Conservation (phyloP, 2,888 invertebrate species). For the Apoderus coryli region DNA sequence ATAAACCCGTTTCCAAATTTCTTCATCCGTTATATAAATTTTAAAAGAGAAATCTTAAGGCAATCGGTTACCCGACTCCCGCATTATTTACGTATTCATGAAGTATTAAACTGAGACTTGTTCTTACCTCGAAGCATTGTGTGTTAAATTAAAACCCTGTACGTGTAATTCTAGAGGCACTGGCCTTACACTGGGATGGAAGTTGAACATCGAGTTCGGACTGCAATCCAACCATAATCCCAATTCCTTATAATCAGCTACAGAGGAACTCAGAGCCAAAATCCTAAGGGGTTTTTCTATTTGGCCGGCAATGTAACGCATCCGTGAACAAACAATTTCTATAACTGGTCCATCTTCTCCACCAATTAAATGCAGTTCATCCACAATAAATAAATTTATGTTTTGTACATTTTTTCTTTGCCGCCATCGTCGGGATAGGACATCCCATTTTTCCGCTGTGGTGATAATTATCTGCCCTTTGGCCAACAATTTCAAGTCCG, state of each 20-base stretch:
- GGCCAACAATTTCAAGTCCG: slow-evolving; percentile 83
- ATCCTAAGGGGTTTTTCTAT: slow-evolving; percentile 81
- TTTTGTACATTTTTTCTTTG: slow-evolving; percentile 97
- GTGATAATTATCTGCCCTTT: slow-evolving; percentile 94
- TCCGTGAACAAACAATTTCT: slow-evolving; percentile 83
- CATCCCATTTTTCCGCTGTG: slow-evolving; percentile 98
- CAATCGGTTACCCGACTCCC: no score
- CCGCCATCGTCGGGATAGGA: slow-evolving; percentile 95
- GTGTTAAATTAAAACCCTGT: slow-evolving; percentile 94
- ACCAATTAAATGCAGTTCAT: slow-evolving; percentile 84
- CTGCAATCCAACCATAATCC: slow-evolving; percentile 94
- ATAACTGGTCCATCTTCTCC: slow-evolving; percentile 87
- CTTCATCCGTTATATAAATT: no score
- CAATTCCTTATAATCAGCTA: slow-evolving; percentile 90
- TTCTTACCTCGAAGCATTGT: slow-evolving; percentile 70
- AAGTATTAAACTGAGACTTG: no score
- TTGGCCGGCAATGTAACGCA: slow-evolving; percentile 88
- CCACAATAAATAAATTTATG: slow-evolving; percentile 89
- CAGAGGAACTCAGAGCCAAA: slow-evolving; percentile 81
- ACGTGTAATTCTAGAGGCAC: slow-evolving; percentile 91
- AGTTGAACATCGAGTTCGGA: slow-evolving; percentile 90
- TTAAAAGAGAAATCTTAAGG: no score
- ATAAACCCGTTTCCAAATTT: no score
- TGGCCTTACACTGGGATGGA: slow-evolving; percentile 95
- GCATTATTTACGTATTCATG: no score